Base-by-base conservation (phyloP, 1,140 invertebrate species). In the Scaptomyza montana region DNA sequence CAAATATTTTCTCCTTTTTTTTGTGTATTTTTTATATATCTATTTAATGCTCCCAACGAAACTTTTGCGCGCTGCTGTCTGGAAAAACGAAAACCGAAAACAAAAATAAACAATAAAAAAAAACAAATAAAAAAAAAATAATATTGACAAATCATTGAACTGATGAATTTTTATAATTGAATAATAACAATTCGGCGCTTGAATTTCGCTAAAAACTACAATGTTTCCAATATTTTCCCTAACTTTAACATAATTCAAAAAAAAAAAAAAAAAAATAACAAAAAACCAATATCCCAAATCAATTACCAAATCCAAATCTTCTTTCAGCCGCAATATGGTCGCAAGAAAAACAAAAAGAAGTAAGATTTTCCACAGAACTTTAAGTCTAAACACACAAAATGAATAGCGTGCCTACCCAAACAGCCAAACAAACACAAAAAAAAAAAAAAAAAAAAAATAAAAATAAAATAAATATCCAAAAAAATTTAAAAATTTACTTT, bases 311-410 rank as follows among this genome's bases (percentile, higher is more conserved):
- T 76, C 70, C 71, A 91, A 91, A 92, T 91, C 82, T 90, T 92
- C 91, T 92, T 92, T 92, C 91, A 92, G 91, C 91, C 91, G 90
- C 91, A 92, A 92, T 96, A 95, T 96, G 96, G 96, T 96, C 96
- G 96, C 95, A 96, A 96, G 96, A 97, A 96, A 97, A 97, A 95
- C 97, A 97, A 96, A 97, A 97, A 97, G 96, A 97, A 97, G 96
- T 97, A 97, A 97, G 96, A 96, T 92, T 92, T 93, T 93, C 65
- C 77, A 77, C 69, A 82, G 78, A 81, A 63, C 60, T 74, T 69
- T 74, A 70, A 74, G 72, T 63, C 72, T 74, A 69, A 64, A 9
- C 2, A 73, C 64, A 62, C 71, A 62, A 59, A 82, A 78, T 36
- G 47, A 75, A 61, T 61, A 79, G 70, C 72, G 41, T 53, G 50